Evolutionary conservation across 1,140 invertebrate species (phyloP), one percentile per base, ranked within the genome.

Genomic region (Adelges cooleyi): DNA sequence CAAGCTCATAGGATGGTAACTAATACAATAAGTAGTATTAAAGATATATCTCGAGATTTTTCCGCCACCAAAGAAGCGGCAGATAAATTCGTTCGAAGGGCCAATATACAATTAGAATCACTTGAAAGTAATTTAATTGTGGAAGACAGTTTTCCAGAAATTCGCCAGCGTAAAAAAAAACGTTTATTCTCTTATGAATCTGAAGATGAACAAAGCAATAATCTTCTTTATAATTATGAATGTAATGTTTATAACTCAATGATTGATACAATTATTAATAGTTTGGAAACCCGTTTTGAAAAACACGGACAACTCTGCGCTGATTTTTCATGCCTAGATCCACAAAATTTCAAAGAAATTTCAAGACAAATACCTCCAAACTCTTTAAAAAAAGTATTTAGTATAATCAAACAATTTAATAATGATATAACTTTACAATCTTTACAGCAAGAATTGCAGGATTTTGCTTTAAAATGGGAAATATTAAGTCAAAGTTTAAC

Each of bases 1-100:
- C 54, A 66, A 54, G 49, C 17, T 33, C 33, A 42, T 54, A n/a
- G 33, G 40, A 56, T 56, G 65, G 50, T 56, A n/a, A 9, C 25
- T 25, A 22, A 53, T 33, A 66, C 49, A 8, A 27, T 25, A 15
- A 27, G 27, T 36, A 17, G 5, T 20, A 36, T 66, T 13, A 51
- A 49, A 38, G 51, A 52, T n/a, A 9, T 27, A 18, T 42, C 40
- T 9, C 20, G 38, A 54, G 23, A 66, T 33, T 42, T 42, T 42
- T 42, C 13, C 40, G 17, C 13, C 40, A 42, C 40, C 40, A 13
- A 42, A 42, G 40, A 42, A 42, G 40, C 13, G 40, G 3, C 40
- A 42, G 40, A 42, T 8, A 42, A 42, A 42, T 42, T 42, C 13
- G 40, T 42, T 6, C 13, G 17, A 42, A 6, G 3, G 4, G 3